These are phyloP conservation scores for Caenorhabditis doughertyi DNA, from an alignment of 2,888 invertebrate species.

Conservation along the genomic window DNA sequence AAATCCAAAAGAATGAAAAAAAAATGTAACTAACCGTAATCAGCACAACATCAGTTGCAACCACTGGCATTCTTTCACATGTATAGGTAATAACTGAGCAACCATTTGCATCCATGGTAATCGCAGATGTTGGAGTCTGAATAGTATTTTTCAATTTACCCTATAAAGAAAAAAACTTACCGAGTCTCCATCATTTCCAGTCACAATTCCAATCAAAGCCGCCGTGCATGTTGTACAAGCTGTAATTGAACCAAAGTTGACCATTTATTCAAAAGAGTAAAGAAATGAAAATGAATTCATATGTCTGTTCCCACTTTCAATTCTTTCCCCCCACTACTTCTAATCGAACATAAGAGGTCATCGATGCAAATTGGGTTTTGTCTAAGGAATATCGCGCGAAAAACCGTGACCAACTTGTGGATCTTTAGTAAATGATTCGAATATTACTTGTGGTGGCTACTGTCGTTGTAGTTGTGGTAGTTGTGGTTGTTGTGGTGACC, in stretches of 20 bases:
- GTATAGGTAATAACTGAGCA: slow-evolving; percentile 36
- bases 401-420: neutral
- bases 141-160: neutral
- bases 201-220: slow-evolving; percentile 16
- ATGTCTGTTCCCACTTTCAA: slow-evolving; percentile 18
- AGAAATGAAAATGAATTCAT: slow-evolving; percentile 8
- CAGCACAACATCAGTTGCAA: slow-evolving; percentile 37
- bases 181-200: slow-evolving; percentile 47
- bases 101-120: slow-evolving; percentile 7
- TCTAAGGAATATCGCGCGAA: neutral
- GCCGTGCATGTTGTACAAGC: slow-evolving; percentile 37
- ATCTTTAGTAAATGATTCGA: neutral
- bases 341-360: slow-evolving; percentile 12
- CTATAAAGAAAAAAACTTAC: neutral
- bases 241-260: slow-evolving; percentile 2
- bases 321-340: neutral
- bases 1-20: no score
- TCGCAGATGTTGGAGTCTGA: slow-evolving; percentile 24
- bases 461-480: slow-evolving; percentile 15
- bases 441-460: slow-evolving; percentile 20
- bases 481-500: slow-evolving; percentile 2
- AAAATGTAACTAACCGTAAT: slow-evolving; percentile 40
- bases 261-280: neutral
- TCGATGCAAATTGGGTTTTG: slow-evolving; percentile 15
- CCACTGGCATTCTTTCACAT: slow-evolving; percentile 36